phyloP scores from a whole-genome alignment of 2,797 vertebrate species.

The Propithecus deckenii region DNA sequence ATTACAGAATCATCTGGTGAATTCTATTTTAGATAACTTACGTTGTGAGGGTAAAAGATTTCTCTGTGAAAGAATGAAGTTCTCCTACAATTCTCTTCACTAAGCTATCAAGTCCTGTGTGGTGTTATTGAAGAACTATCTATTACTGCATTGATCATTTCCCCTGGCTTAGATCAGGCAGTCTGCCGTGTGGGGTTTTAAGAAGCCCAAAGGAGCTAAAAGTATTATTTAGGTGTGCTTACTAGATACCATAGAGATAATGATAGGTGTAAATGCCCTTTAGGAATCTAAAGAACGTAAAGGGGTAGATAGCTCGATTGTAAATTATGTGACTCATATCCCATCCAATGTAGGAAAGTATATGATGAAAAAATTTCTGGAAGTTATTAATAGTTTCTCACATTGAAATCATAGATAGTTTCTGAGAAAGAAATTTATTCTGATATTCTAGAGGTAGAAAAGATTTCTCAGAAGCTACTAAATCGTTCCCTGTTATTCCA shows the following conservation, averaged over 20 bases:
- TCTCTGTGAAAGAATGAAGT: neutral
- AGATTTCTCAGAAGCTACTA: slow-evolving; percentile 67
- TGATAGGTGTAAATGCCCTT: neutral
- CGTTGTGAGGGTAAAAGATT: neutral
- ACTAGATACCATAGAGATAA: neutral
- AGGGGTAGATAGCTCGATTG: neutral
- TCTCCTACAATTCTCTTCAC: neutral
- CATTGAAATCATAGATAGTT: slow-evolving; percentile 47
- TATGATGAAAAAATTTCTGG: slow-evolving; percentile 50
- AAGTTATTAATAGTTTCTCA: slow-evolving; percentile 59
- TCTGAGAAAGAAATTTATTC: slow-evolving; percentile 70
- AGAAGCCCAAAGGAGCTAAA: neutral
- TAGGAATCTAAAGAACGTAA: slow-evolving; percentile 30
- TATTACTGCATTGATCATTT: slow-evolving; percentile 13
- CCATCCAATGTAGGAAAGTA: slow-evolving; percentile 27
- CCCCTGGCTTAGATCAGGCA: neutral
- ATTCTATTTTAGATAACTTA: slow-evolving; percentile 16
- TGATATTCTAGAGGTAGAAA: slow-evolving; percentile 56
- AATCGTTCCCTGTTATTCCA: neutral
- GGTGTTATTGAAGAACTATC: neutral
- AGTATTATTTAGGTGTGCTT: neutral
- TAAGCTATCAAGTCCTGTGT: neutral
- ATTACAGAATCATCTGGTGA: neutral
- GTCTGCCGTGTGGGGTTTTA: neutral
- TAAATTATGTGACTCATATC: slow-evolving; percentile 58